These are phyloP conservation scores for Elgaria multicarinata DNA, from an alignment of 2,113 vertebrate genomes.

Conservation along the genomic window DNA sequence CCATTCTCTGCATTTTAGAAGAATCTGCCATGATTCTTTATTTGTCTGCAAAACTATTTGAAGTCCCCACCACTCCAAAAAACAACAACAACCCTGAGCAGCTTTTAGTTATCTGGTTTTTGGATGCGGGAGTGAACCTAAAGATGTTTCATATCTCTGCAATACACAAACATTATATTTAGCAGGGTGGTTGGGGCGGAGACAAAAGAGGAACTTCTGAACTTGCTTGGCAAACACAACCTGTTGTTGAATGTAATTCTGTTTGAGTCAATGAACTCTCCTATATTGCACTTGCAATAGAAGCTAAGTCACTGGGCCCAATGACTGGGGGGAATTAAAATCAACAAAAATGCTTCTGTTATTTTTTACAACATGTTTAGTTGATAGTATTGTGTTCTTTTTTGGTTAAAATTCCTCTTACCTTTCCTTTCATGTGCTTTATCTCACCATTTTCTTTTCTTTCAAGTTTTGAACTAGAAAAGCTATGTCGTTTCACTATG, in stretches of 20 bases:
- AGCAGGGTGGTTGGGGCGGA: no score
- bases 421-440: not conserved
- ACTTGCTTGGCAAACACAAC: not conserved
- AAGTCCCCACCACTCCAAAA: not conserved
- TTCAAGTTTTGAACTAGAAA: constrained; percentile 94
- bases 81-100: not conserved
- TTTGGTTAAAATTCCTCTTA: not conserved
- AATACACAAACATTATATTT: not conserved
- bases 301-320: not conserved
- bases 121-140: not conserved
- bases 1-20: not conserved
- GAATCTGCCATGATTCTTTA: not conserved
- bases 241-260: constrained; percentile 4
- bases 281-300: not conserved
- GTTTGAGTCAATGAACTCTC: not conserved
- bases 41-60: not conserved
- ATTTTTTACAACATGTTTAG: not conserved
- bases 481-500: constrained; percentile 97
- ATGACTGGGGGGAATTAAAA: not conserved
- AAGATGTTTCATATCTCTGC: not conserved
- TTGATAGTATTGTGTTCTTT: rapidly evolving
- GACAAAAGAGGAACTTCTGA: not conserved
- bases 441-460: constrained; percentile 9
- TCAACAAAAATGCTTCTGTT: not conserved
- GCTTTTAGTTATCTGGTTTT: not conserved